phyloP scores from a whole-genome alignment of 2,888 invertebrate species.

The Bombylius major region DNA sequence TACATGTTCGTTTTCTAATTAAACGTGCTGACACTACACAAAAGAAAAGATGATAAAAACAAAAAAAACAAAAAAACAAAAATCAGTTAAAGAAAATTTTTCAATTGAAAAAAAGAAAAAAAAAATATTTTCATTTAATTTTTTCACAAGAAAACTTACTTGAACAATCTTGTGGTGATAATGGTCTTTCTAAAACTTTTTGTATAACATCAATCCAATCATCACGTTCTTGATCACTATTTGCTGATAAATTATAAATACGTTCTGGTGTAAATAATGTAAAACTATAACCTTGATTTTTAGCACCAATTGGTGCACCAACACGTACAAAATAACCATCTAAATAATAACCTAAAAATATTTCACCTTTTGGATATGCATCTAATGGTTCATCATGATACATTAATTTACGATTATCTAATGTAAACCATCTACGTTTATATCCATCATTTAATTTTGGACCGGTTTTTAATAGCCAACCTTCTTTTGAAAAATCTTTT shows the following conservation, averaged over 20 bases:
- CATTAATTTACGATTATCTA: conserved; percentile 84
- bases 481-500: conserved; percentile 73
- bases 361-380: conserved; percentile 82
- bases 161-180: conserved; percentile 66
- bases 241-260: conserved; percentile 62
- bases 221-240: conserved; percentile 61
- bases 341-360: conserved; percentile 58
- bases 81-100: too few relatives aligned
- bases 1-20: conserved; percentile 56
- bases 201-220: conserved; percentile 70
- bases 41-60: not conserved
- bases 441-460: conserved; percentile 70
- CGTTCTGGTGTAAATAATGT: conserved; percentile 70
- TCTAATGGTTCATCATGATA: conserved; percentile 80
- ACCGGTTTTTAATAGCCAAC: conserved; percentile 82
- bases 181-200: conserved; percentile 57
- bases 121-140: too few relatives aligned
- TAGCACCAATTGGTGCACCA: conserved; percentile 52
- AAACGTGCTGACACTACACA: conserved; percentile 53
- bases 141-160: conserved; percentile 39
- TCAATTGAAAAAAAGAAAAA: too few relatives aligned
- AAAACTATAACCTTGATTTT: conserved; percentile 69
- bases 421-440: conserved; percentile 75
- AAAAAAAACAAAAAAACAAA: too few relatives aligned
- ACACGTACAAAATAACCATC: conserved; percentile 64